Evolutionary conservation across 2,113 vertebrate species (phyloP).

Genomic region (Leucoraja erinaceus): DNA sequence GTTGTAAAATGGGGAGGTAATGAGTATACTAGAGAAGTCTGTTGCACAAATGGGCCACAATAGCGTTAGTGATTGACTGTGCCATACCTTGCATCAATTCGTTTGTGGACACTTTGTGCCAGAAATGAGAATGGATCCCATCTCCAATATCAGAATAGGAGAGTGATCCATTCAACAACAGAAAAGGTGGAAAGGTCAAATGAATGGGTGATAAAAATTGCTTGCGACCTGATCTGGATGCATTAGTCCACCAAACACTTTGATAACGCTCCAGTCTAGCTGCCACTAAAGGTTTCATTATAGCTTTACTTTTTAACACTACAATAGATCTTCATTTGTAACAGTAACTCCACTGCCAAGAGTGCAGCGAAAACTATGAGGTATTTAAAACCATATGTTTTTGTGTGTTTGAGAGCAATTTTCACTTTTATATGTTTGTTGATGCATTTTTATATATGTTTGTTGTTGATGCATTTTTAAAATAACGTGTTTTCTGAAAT

Average conservation of each 20-base stretch:
- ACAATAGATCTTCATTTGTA: background rate
- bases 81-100: background rate
- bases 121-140: background rate
- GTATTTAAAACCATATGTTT: slow-evolving; percentile 2
- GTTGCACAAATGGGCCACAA: background rate
- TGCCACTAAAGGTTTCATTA: background rate
- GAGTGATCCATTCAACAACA: background rate
- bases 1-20: background rate
- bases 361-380: background rate
- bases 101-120: background rate
- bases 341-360: background rate
- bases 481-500: slow-evolving; percentile 21
- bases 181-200: background rate
- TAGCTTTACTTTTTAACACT: slow-evolving; percentile 14
- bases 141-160: background rate
- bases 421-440: slow-evolving; percentile 25
- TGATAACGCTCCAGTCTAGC: background rate
- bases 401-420: slow-evolving; percentile 2
- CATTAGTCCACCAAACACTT: background rate
- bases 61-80: background rate
- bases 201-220: background rate
- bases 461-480: slow-evolving; percentile 12
- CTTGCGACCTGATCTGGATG: background rate
- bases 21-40: background rate
- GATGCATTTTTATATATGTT: slow-evolving; percentile 2